Evolutionary conservation across 37 sponge, comb jelly and placozoan genomes (phyloP).

Genomic region (Trichoplax adhaerens): DNA sequence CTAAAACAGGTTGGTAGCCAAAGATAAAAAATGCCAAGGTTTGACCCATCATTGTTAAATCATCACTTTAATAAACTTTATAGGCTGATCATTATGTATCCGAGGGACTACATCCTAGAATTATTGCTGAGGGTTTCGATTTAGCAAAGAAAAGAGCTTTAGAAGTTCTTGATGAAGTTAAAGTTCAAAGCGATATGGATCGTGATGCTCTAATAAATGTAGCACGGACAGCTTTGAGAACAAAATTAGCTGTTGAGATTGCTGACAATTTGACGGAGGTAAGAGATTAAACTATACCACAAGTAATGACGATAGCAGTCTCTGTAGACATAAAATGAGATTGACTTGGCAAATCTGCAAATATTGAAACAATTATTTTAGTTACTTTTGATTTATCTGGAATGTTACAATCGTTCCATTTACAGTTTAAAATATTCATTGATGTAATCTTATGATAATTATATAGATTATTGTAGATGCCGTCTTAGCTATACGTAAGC

Average conservation of each 20-base stretch:
- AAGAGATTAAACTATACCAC: neutral
- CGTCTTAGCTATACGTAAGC: slow-evolving; percentile 64
- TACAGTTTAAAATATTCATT: neutral
- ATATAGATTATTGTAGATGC: slow-evolving; percentile 84
- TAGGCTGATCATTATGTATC: slow-evolving; percentile 4
- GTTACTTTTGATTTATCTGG: neutral
- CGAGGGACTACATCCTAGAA: slow-evolving; percentile 82
- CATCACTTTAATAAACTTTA: neutral
- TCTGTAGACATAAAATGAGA: too few species aligned
- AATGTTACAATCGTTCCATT: neutral
- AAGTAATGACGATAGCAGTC: too few species aligned
- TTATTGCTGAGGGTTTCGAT: slow-evolving; percentile 88
- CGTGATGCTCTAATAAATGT: slow-evolving; percentile 77
- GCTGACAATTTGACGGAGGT: slow-evolving; percentile 91
- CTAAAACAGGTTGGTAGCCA: slow-evolving; percentile 56
- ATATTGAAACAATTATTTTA: too few species aligned
- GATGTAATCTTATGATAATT: neutral
- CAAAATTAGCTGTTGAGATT: slow-evolving; percentile 54
- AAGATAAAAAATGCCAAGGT: slow-evolving; percentile 7
- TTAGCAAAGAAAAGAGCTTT: slow-evolving; percentile 79
- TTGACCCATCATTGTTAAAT: neutral
- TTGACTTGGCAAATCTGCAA: too few species aligned
- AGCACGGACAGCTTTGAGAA: slow-evolving; percentile 86
- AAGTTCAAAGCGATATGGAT: slow-evolving; percentile 39
- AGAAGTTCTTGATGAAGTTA: slow-evolving; percentile 30